Conservation (phyloP, 2,888 invertebrate genomes). For the Bugulina stolonifera region DNA sequence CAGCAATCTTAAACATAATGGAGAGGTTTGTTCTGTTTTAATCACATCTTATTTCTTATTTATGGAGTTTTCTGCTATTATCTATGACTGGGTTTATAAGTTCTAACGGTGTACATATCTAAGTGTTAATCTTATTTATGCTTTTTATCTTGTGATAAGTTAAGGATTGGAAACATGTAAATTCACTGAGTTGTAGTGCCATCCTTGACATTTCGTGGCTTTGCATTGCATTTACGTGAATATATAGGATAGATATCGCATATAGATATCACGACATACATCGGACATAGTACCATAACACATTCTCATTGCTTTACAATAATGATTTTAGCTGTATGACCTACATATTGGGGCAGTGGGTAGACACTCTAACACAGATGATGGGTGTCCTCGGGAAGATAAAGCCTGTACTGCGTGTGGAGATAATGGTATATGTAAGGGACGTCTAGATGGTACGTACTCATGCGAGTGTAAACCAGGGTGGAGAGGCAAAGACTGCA, state of each 20-base stretch:
- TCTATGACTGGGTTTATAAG: too few relatives aligned
- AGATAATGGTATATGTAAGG: constrained; percentile 74
- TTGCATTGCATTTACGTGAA: too few relatives aligned
- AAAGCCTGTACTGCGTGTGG: constrained; percentile 66
- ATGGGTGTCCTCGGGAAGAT: constrained; percentile 86
- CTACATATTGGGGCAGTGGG: constrained; percentile 76
- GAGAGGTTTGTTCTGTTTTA: constrained; percentile 54
- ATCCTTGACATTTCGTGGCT: not conserved
- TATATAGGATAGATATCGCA: too few relatives aligned
- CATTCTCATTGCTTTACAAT: too few relatives aligned
- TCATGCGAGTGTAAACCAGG: constrained; percentile 92
- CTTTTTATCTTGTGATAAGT: too few relatives aligned
- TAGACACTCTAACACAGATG: constrained; percentile 55
- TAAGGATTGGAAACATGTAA: too few relatives aligned
- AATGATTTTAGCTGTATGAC: constrained; percentile 76
- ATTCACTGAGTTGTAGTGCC: not conserved
- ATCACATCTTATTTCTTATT: too few relatives aligned
- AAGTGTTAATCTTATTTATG: too few relatives aligned
- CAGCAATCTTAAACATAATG: constrained; percentile 88
- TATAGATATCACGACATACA: too few relatives aligned
- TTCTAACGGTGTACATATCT: too few relatives aligned
- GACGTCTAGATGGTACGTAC: constrained; percentile 61
- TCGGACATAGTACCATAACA: too few relatives aligned
- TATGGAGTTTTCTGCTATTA: too few relatives aligned
- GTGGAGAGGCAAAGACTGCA: constrained; percentile 69